Base-by-base conservation (phyloP, 2,113 vertebrate genomes). In the Oncorhynchus masou region DNA sequence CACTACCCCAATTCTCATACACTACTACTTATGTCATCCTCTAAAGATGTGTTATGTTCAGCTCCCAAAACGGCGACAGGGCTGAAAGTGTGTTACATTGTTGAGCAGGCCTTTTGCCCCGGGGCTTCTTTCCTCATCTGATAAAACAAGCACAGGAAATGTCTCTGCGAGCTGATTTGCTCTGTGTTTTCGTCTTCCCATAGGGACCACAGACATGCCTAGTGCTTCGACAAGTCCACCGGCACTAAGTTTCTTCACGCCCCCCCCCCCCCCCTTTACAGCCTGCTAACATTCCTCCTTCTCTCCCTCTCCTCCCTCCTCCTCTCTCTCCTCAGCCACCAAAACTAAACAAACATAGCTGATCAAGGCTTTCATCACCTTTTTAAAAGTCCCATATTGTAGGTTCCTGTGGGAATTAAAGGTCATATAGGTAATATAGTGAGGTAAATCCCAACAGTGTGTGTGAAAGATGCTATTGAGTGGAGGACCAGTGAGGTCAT, bases 141-240 rank as follows among this genome's bases (percentile, higher is more conserved):
- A 92, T 93, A 90, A 92, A 93, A 89, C 87, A 82, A 87, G 86
- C 81, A 88, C 91, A 92, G 91, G 91, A 93, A 93, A 93, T 91
- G 88, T 92, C 85, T 91, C 85, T 81, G 85, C 83, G 80, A 83
- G 85, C 85, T 81, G 87, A 88, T 92, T 91, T 91, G 91, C 84
- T 87, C 76, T 80, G 80, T 86, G 84, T 79, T 90, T 88, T 88
- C 72, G 29, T 83, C 78, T 78, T 87, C 88, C 86, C 90, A 45
- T 70, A 62, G 88, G 88, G 90, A 87, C 80, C 79, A 82, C 79
- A 81, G 88, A 87, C 80, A 49, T 85, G 88, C 84, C 83, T 64
- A 16, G 60, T 12, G 15, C 60, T 64, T n/a, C 60, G n/a, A 25
- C 24, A 12, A 25, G n/a, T n/a, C 15, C 57, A 60, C n/a, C 57